Evolutionary conservation across 2,888 invertebrate genomes (phyloP).

Genomic region (Stegana nigrithorax): DNA sequence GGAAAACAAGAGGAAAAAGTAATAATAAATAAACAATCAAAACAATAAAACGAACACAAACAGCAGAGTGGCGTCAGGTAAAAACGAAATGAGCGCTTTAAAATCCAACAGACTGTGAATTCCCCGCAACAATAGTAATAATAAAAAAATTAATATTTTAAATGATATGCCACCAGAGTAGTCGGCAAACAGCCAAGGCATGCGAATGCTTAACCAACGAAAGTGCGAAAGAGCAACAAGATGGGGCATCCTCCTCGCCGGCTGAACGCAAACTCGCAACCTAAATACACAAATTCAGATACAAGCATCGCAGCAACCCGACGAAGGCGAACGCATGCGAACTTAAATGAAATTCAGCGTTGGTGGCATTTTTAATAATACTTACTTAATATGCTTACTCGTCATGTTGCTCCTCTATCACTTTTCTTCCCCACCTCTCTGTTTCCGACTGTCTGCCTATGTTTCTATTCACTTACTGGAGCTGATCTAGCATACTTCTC

Average conservation of each 20-base stretch:
- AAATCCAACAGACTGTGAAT: neutral
- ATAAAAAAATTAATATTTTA: slow-evolving; percentile 5
- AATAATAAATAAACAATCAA: neutral
- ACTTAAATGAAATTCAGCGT: slow-evolving; percentile 43
- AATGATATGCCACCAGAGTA: slow-evolving; percentile 1
- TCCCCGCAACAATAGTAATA: neutral
- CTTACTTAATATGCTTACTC: too few species aligned
- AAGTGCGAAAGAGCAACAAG: neutral
- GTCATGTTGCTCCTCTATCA: neutral
- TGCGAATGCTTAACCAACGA: too few species aligned
- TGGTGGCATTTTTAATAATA: slow-evolving; percentile 47
- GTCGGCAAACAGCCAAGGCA: neutral
- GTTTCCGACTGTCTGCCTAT: neutral
- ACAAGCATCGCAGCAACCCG: too few species aligned
- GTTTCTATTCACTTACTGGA: neutral
- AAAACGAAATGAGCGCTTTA: neutral
- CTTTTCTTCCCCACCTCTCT: neutral
- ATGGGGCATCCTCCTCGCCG: neutral
- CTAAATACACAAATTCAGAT: neutral
- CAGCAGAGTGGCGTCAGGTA: neutral
- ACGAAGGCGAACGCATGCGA: too few species aligned
- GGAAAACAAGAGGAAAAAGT: neutral
- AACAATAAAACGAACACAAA: neutral
- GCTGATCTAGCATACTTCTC: neutral
- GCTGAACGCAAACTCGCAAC: neutral